Evolutionary conservation across 2,797 vertebrate species (phyloP).

Genomic region (Amblyopsis hoosieri): DNA sequence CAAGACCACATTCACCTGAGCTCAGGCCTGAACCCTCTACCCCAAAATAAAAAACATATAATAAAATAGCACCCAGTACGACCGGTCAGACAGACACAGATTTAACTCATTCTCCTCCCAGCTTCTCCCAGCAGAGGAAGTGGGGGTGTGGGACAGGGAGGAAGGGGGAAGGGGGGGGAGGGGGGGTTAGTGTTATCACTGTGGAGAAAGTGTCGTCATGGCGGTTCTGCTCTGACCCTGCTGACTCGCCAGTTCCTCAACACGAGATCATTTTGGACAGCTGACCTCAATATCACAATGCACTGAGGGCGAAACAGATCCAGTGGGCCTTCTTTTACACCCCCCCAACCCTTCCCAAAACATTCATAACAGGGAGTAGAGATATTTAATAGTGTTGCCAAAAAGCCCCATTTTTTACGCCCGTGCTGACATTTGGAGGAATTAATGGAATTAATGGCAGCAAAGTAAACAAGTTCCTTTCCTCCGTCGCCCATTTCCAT

Average conservation of each 20-base stretch:
- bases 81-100: slow-evolving; percentile 40
- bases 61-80: slow-evolving; percentile 10
- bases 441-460: slow-evolving; percentile 55
- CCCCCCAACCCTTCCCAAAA: slow-evolving; percentile 8
- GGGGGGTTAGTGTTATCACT: slow-evolving; percentile 68
- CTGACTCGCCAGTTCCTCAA: slow-evolving; percentile 81
- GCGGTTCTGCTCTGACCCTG: slow-evolving; percentile 77
- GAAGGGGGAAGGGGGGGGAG: slow-evolving; percentile 23
- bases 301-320: slow-evolving; percentile 64
- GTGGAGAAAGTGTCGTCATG: slow-evolving; percentile 78
- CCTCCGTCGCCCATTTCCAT: slow-evolving; percentile 43
- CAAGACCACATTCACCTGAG: slow-evolving; percentile 35
- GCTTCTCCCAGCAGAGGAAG: slow-evolving; percentile 54
- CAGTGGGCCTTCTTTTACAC: slow-evolving; percentile 51
- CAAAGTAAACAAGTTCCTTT: slow-evolving; percentile 50
- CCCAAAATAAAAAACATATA: background rate
- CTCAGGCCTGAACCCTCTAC: slow-evolving; percentile 6
- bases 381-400: slow-evolving; percentile 28
- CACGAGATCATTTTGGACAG: slow-evolving; percentile 84
- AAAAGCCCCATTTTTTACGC: slow-evolving; percentile 26
- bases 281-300: slow-evolving; percentile 80
- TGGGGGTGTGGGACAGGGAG: background rate
- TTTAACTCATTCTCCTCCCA: slow-evolving; percentile 36
- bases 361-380: slow-evolving; percentile 42
- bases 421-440: slow-evolving; percentile 40